A percentile compares a stretch with the other conserved stretches of the same genome.
Evolutionary conservation across 2,113 vertebrate genomes (phyloP).

Genomic region (Ariopsis seemanni): DNA sequence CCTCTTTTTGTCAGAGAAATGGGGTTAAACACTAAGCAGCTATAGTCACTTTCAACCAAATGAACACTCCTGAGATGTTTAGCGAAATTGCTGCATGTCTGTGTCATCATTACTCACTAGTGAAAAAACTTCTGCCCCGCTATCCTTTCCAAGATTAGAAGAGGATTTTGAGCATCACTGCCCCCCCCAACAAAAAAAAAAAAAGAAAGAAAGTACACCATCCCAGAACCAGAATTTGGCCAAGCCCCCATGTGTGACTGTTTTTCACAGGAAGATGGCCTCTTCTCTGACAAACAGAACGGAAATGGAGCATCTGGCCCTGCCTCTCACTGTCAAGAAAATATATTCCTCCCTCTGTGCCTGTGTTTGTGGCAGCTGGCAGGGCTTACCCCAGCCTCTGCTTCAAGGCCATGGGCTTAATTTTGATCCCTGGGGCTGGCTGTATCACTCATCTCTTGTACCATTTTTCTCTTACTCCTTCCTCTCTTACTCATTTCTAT

Average conservation of each 20-base stretch:
- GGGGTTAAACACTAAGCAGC: constrained; percentile 37
- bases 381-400: constrained; percentile 43
- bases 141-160: background rate
- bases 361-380: constrained; percentile 51
- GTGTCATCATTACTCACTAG: background rate
- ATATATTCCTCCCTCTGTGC: constrained; percentile 44
- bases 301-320: constrained; percentile 40
- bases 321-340: constrained; percentile 39
- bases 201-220: constrained; percentile 18
- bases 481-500: constrained; percentile 14
- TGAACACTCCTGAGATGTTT: constrained; percentile 13
- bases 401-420: constrained; percentile 54
- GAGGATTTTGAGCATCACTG: constrained; percentile 28
- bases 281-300: constrained; percentile 31
- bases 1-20: constrained; percentile 18
- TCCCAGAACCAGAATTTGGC: constrained; percentile 15
- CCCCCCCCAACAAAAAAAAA: background rate
- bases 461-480: background rate
- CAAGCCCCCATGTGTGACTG: constrained; percentile 32
- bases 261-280: constrained; percentile 28
- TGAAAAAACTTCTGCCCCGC: background rate
- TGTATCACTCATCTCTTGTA: constrained; percentile 38
- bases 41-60: constrained; percentile 16
- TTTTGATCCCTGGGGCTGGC: constrained; percentile 50
- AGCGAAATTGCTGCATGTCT: constrained; percentile 26